phyloP scores from a whole-genome alignment of 2,888 invertebrate species.

The Chrysolina haemoptera region DNA sequence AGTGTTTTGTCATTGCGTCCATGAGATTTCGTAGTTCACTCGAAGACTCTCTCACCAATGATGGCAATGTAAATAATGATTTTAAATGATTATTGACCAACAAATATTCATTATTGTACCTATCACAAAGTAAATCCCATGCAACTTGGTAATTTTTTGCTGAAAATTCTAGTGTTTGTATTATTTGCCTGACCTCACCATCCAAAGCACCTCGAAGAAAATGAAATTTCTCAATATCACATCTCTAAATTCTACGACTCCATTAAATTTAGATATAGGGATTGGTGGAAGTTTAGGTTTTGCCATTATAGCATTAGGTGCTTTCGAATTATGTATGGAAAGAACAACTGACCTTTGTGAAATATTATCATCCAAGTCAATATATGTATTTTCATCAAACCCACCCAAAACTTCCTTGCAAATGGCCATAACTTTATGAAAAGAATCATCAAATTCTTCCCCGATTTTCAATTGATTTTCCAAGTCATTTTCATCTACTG shows the following conservation, averaged over 20 bases:
- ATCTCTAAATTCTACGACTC: slow-evolving; percentile 28
- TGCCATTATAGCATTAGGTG: slow-evolving; percentile 20
- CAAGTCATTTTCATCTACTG: slow-evolving; percentile 18
- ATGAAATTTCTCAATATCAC: slow-evolving; percentile 42
- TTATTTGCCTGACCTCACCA: slow-evolving; percentile 38
- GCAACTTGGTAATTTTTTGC: slow-evolving; percentile 42
- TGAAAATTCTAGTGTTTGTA: slow-evolving; percentile 43
- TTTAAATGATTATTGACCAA: slow-evolving; percentile 45
- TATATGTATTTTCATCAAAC: not conserved
- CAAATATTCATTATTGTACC: slow-evolving; percentile 40
- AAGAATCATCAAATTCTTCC: slow-evolving; percentile 27
- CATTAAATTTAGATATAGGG: slow-evolving; percentile 39
- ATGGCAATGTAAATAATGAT: slow-evolving; percentile 35
- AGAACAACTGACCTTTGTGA: slow-evolving; percentile 1
- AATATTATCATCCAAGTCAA: not conserved
- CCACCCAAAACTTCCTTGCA: slow-evolving; percentile 15
- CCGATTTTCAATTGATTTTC: slow-evolving; percentile 24
- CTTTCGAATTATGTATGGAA: slow-evolving; percentile 12
- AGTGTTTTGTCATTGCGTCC: slow-evolving; percentile 39
- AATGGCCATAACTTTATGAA: slow-evolving; percentile 20
- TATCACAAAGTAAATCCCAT: slow-evolving; percentile 43
- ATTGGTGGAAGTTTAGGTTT: slow-evolving; percentile 30
- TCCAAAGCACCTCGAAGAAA: slow-evolving; percentile 36
- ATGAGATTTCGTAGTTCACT: slow-evolving; percentile 28
- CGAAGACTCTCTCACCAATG: slow-evolving; percentile 30